phyloP scores from a whole-genome alignment of 2,888 invertebrate species.

The Girardia tigrina region DNA sequence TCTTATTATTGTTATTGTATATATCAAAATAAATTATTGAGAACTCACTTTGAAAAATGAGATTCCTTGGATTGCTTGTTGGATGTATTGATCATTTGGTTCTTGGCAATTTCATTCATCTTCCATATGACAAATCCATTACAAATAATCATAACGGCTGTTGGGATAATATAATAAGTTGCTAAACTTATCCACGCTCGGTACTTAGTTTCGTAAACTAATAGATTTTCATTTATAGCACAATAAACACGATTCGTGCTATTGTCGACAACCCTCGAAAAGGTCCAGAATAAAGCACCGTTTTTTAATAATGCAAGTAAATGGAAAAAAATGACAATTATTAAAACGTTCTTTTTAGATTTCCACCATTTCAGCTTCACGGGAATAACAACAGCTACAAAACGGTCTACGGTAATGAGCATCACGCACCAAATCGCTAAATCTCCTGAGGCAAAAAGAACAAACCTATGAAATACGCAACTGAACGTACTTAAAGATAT shows the following conservation, averaged over 20 bases:
- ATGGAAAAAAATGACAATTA: neutral
- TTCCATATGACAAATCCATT: neutral
- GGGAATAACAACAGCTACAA: neutral
- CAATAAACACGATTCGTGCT: neutral
- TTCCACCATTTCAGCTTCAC: conserved; percentile 19
- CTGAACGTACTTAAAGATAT: neutral
- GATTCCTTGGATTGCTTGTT: neutral
- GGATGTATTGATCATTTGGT: neutral
- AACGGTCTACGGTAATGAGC: neutral
- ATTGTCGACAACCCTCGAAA: neutral
- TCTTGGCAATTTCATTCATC: neutral
- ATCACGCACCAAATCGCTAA: conserved; percentile 16
- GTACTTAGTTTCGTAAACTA: neutral
- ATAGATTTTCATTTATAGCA: neutral
- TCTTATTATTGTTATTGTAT: too few relatives aligned
- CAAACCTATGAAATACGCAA: conserved; percentile 2
- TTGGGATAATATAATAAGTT: conserved; percentile 1
- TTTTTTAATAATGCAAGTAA: neutral
- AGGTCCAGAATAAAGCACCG: neutral
- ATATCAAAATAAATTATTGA: too few relatives aligned
- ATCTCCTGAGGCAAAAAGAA: conserved; percentile 14
- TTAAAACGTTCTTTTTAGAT: neutral
- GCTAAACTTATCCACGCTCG: conserved; percentile 6
- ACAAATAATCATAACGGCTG: neutral
- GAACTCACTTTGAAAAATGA: neutral